Evolutionary conservation across 2,113 vertebrate genomes (phyloP).

Genomic region (Phaethornis superciliosus): DNA sequence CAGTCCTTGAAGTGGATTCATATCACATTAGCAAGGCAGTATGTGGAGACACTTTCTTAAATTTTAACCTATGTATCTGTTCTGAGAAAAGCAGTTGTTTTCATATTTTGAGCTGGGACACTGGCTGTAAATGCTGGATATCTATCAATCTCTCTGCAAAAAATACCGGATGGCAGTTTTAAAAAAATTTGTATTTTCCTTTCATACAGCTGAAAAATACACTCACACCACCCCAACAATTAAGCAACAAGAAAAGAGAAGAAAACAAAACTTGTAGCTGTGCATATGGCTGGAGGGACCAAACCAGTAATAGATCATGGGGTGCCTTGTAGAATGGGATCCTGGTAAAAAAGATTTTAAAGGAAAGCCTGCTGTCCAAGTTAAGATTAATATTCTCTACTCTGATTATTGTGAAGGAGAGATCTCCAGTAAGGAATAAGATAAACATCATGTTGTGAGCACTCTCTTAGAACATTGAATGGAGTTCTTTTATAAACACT

Average conservation of each 20-base stretch:
- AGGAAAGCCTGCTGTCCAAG: background rate
- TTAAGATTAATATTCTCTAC: background rate
- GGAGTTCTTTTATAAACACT: background rate
- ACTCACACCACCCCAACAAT: fast-evolving
- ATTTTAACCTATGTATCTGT: background rate
- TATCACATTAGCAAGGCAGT: background rate
- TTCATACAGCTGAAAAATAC: background rate
- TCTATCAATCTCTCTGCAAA: background rate
- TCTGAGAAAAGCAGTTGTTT: background rate
- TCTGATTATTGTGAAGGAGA: background rate
- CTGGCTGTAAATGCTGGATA: background rate
- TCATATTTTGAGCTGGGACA: background rate
- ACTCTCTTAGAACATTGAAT: background rate
- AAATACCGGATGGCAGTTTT: background rate
- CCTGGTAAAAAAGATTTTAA: background rate
- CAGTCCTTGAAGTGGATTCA: background rate
- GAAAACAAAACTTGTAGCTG: background rate
- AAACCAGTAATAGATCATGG: background rate
- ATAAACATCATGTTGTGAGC: background rate
- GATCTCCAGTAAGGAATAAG: background rate
- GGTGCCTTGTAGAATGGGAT: background rate
- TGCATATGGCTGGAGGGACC: background rate
- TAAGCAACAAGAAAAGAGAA: background rate
- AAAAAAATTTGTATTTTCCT: background rate
- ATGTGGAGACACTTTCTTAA: background rate